These are phyloP conservation scores for Trachelus stipa DNA, from an alignment of 2,888 invertebrate species.

Conservation along the genomic window DNA sequence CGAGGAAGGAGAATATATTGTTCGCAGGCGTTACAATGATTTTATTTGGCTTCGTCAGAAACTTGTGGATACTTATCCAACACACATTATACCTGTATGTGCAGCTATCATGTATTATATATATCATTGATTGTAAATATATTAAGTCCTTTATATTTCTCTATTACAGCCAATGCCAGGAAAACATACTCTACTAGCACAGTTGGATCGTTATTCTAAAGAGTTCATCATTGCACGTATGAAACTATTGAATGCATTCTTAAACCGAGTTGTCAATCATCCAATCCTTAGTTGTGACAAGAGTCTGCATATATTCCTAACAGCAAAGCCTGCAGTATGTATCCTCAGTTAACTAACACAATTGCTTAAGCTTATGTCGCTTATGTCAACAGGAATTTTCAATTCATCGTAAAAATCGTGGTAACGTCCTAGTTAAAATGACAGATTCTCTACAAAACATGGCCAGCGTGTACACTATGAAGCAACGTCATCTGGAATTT, in stretches of 20 bases:
- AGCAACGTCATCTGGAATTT: slow-evolving; percentile 73
- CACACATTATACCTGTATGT: slow-evolving; percentile 77
- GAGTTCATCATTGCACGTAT: slow-evolving; percentile 77
- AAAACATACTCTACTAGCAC: slow-evolving; percentile 76
- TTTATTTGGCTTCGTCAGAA: slow-evolving; percentile 78
- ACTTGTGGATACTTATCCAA: slow-evolving; percentile 74
- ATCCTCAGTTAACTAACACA: neutral
- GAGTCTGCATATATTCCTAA: slow-evolving; percentile 75
- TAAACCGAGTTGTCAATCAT: slow-evolving; percentile 75
- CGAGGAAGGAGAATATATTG: slow-evolving; percentile 74
- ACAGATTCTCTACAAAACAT: slow-evolving; percentile 72
- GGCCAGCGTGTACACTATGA: slow-evolving; percentile 69
- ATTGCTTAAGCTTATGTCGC: neutral
- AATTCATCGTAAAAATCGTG: slow-evolving; percentile 72
- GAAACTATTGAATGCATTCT: slow-evolving; percentile 75
- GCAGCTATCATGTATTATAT: neutral
- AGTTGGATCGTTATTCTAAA: slow-evolving; percentile 78
- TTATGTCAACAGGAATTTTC: slow-evolving; percentile 70
- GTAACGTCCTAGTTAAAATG: slow-evolving; percentile 70
- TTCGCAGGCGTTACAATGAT: slow-evolving; percentile 78
- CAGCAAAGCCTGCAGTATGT: slow-evolving; percentile 74
- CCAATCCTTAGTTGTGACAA: slow-evolving; percentile 77
- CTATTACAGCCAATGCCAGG: slow-evolving; percentile 75
- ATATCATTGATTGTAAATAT: neutral
- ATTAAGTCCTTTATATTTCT: slow-evolving; percentile 19